phyloP scores from a whole-genome alignment of 2,888 invertebrate species.

The Ashinkailepas kermadecensis region DNA sequence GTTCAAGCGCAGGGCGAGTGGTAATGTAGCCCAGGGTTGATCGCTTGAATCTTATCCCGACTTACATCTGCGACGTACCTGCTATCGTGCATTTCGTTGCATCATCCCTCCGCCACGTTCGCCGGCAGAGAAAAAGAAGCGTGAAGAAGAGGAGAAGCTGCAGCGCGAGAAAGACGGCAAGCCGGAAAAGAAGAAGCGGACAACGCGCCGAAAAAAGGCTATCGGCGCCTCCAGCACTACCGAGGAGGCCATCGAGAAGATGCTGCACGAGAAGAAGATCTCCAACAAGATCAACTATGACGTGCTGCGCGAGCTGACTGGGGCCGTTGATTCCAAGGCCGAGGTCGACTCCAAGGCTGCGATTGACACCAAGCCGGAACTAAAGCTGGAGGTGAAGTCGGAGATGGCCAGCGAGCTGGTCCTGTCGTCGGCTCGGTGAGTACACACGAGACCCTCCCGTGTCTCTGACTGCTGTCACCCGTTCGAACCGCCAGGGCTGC shows the following conservation, averaged over 20 bases:
- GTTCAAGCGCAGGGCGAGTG: too few species aligned
- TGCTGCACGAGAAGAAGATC: slow-evolving; percentile 89
- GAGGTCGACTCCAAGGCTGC: neutral
- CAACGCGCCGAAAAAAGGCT: slow-evolving; percentile 47
- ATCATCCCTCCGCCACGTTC: too few species aligned
- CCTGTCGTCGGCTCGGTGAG: slow-evolving; percentile 28
- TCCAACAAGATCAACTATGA: slow-evolving; percentile 98
- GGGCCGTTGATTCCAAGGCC: slow-evolving; percentile 24
- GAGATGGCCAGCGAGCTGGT: slow-evolving; percentile 29
- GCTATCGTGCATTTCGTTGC: too few species aligned
- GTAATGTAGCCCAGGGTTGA: too few species aligned
- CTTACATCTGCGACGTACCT: too few species aligned
- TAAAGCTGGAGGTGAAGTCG: slow-evolving; percentile 29
- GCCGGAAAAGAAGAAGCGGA: slow-evolving; percentile 67
- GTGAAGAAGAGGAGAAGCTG: slow-evolving; percentile 67
- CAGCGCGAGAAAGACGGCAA: slow-evolving; percentile 80
- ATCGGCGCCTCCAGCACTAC: slow-evolving; percentile 41
- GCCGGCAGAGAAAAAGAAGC: slow-evolving; percentile 66
- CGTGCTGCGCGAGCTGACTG: slow-evolving; percentile 72
- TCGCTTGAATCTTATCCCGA: too few species aligned
- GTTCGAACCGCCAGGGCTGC: too few species aligned
- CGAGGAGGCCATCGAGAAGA: slow-evolving; percentile 91
- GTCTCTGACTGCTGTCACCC: too few species aligned
- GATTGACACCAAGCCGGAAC: neutral
- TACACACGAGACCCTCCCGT: too few species aligned